Base-by-base conservation (phyloP, 2,888 invertebrate species). In the Carcina quercana region DNA sequence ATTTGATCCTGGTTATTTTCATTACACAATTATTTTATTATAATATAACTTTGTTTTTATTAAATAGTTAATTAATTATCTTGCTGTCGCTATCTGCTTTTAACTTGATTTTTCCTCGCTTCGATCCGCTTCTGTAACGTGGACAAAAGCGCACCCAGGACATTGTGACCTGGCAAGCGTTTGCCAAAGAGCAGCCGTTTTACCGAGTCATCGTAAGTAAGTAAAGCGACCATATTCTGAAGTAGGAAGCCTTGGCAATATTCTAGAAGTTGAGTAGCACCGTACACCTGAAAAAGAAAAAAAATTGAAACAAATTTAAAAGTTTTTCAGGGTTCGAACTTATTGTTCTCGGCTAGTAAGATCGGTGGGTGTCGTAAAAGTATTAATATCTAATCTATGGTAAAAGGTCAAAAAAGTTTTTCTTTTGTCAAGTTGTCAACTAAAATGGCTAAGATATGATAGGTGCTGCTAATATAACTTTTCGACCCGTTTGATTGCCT, bases 221-320 rank as follows among this genome's bases (percentile, higher is more conserved):
- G 84, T 14, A 95, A 80, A n/a, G 95, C 94, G n/a, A 95, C 94
- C 94, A 96, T 94, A 60, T 96, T 95, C 75, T 96, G 95, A 26
- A 96, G 86, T 14, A 96, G 82, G 66, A 95, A 95, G 30, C 94
- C 94, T 78, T 95, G 95, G 60, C 95, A 95, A 69, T 94, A 95
- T 71, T 95, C 95, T 56, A 96, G 75, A 21, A 96, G 83, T 65
- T 94, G 93, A 19, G 89, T 88, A 15, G 95, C 95, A 55, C 93
- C 94, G 61, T 96, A 95, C 11, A 95, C 94, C 93, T 93, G 56
- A 19, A 13, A 28, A 17, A 26, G 5, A 3, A 13, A 25, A 13
- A 13, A 7, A 3, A 1, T 25, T 24, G 12, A 4, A 24, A 12
- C 24, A n/a, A n/a, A n/a, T n/a, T n/a, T n/a, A n/a, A n/a, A n/a